A percentile compares a stretch with the other conserved stretches of the same genome.
phyloP scores from a whole-genome alignment of 2,888 invertebrate species.

The Drosophila basisetae region DNA sequence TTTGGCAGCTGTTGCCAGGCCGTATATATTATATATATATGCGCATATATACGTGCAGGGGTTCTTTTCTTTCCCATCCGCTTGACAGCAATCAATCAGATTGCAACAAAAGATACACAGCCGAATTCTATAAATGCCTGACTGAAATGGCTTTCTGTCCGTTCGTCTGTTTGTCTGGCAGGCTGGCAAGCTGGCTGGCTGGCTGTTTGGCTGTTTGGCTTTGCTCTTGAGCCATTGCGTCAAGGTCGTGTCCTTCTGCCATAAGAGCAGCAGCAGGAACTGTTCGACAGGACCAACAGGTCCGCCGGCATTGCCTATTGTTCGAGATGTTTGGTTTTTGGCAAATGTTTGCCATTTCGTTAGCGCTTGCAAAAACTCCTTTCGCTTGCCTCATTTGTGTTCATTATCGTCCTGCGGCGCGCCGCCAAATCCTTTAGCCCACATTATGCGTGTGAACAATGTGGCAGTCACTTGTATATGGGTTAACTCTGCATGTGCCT shows the following conservation, averaged over 20 bases:
- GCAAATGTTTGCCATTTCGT: conserved; percentile 73
- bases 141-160: conserved; percentile 17
- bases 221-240: conserved; percentile 62
- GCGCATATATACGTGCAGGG: background rate
- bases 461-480: conserved; percentile 75
- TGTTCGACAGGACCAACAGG: conserved; percentile 64
- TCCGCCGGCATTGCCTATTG: conserved; percentile 58
- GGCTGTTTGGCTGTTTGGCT: conserved; percentile 1
- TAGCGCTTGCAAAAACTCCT: conserved; percentile 66
- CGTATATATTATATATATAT: conserved; percentile 29
- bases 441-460: conserved; percentile 83
- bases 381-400: conserved; percentile 72
- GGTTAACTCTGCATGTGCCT: conserved; percentile 58
- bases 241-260: conserved; percentile 75
- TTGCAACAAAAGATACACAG: conserved; percentile 74
- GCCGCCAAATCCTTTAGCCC: conserved; percentile 77
- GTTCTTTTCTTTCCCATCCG: conserved; percentile 38
- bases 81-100: conserved; percentile 81
- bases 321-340: conserved; percentile 62
- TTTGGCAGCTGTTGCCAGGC: conserved; percentile 60
- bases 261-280: conserved; percentile 8
- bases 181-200: conserved; percentile 17
- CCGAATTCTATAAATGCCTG: conserved; percentile 69
- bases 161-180: conserved; percentile 17
- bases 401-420: conserved; percentile 80